Base-by-base conservation (phyloP, 2,888 invertebrate genomes). In the Drosophila meridiana region DNA sequence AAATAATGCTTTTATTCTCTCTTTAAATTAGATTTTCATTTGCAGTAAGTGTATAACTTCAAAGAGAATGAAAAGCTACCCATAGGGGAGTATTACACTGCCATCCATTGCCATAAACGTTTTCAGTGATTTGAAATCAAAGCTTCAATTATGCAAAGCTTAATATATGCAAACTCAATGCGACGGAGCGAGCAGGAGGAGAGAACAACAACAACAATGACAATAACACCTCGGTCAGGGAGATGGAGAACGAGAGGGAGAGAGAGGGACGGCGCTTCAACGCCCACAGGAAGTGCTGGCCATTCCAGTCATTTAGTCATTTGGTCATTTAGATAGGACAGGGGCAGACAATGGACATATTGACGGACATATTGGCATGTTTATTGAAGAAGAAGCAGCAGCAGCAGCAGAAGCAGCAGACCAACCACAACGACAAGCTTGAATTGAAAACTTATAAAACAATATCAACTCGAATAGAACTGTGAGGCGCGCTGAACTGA, bases 371-470 rank as follows among this genome's bases (percentile, higher is more conserved):
- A 45, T 32, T 45, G 68, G 11, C 68, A 32, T 26, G 43, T 66
- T 66, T 52, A 43, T 66, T 43, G 38, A 9, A 47, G 45, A 9
- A 47, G 20, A 32, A 4, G 11, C 5, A 32, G 52, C 2, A 38
- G n/a, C n/a, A 11, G 11, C 7, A 14, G 30, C 13, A 40, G 76
- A 28, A n/a, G 30, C 13, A 40, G 76, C 28, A n/a, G 69, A 26
- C 11, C 71, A 61, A 78, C 77, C 77, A 61, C 74, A 64, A 58
- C 61, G 36, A 26, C 63, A 59, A 73, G 76, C 65, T 79, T 67
- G 71, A 78, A 90, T 78, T 90, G 74, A 89, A 86, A 90, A 90
- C 89, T 83, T 90, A 90, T 80, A 87, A 89, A 80, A 80, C 66
- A 68, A 70, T 72, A 86, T 80, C 67, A 87, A 82, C 83, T 79